phyloP scores from a whole-genome alignment of 2,888 invertebrate species.

The Diarsia rubi region DNA sequence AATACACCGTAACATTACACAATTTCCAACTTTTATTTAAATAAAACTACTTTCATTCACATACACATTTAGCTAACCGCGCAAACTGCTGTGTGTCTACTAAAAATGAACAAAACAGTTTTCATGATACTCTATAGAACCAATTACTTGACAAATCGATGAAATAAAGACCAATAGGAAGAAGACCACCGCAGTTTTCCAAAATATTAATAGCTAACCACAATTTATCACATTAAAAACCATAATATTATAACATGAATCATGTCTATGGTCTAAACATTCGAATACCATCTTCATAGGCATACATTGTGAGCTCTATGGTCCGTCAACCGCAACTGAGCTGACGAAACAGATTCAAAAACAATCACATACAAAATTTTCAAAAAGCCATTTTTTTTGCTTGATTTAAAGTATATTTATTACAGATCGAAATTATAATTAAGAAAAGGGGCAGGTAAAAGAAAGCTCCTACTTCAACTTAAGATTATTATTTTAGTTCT shows the following conservation, averaged over 20 bases:
- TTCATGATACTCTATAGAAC: background rate
- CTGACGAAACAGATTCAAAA: constrained; percentile 30
- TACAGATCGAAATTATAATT: background rate
- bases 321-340: background rate
- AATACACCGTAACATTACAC: constrained; percentile 16
- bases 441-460: background rate
- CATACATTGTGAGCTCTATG: background rate
- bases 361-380: background rate
- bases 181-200: constrained; percentile 10
- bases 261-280: constrained; percentile 5
- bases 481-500: background rate
- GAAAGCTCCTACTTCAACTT: background rate
- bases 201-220: constrained; percentile 24
- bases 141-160: constrained; percentile 6
- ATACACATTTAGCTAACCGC: constrained; percentile 14
- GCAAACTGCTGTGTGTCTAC: background rate
- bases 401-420: background rate
- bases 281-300: background rate
- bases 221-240: constrained; percentile 59
- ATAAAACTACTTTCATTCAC: constrained; percentile 11
- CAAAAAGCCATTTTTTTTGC: background rate
- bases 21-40: constrained; percentile 16
- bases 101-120: constrained; percentile 1
- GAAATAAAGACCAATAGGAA: constrained; percentile 1
- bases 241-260: constrained; percentile 30